Evolutionary conservation across 2,797 vertebrate species (phyloP).

Genomic region (Monodelphis domestica): DNA sequence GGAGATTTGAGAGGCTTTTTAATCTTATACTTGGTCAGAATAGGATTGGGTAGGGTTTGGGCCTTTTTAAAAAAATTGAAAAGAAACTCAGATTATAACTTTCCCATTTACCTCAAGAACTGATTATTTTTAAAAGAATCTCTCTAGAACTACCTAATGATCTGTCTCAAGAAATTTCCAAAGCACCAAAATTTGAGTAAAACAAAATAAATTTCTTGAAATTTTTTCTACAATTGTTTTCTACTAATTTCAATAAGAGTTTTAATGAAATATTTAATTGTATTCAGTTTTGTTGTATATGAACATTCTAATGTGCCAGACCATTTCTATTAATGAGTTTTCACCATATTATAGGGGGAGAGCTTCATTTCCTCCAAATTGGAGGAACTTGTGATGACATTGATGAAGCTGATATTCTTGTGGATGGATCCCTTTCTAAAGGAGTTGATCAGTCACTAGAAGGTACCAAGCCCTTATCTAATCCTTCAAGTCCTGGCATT

Average conservation of each 20-base stretch:
- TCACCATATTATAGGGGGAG: conserved; percentile 90
- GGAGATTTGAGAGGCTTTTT: neutral
- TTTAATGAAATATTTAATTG: conserved; percentile 23
- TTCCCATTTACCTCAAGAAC: neutral
- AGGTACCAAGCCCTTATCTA: conserved; percentile 94
- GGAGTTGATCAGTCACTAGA: conserved; percentile 94
- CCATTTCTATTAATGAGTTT: conserved; percentile 61
- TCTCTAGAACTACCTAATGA: neutral
- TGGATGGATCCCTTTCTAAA: conserved; percentile 97
- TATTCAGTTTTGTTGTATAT: conserved; percentile 15
- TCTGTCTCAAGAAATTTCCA: neutral
- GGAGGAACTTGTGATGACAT: conserved; percentile 98
- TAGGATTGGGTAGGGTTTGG: neutral
- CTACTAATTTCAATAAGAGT: neutral
- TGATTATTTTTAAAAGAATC: neutral
- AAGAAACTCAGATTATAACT: neutral
- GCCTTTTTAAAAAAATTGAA: too few relatives aligned
- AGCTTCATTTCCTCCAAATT: conserved; percentile 99
- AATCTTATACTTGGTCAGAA: neutral
- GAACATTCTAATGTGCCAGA: conserved; percentile 7
- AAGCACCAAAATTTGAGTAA: neutral
- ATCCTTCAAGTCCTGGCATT: conserved; percentile 97
- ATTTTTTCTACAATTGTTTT: neutral
- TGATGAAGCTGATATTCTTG: conserved; percentile 98
- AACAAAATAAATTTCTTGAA: neutral